Conservation (phyloP, 2,797 vertebrate species). For the Clarias laeviceps region DNA sequence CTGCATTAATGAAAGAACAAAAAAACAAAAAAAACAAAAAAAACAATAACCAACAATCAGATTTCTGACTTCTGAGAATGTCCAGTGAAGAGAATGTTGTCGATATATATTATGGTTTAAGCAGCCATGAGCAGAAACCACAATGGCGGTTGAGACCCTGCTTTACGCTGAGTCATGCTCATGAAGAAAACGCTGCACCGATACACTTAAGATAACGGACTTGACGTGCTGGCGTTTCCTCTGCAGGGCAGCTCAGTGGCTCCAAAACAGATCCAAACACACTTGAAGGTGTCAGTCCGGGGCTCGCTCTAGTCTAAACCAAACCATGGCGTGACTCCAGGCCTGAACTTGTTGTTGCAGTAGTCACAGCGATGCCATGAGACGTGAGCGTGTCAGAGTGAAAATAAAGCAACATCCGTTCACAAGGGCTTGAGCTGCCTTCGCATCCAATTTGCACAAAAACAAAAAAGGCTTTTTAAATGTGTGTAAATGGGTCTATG, state of each 20-base stretch:
- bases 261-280: not conserved
- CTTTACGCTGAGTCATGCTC: too few relatives aligned
- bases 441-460: not conserved
- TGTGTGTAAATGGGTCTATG: not conserved
- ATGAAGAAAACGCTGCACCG: too few relatives aligned
- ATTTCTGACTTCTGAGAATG: not conserved
- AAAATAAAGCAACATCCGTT: conserved; percentile 4
- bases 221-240: not conserved
- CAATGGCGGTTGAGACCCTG: not conserved
- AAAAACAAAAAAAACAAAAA: not conserved
- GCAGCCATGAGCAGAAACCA: too few relatives aligned
- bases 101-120: not conserved
- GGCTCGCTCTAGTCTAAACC: not conserved
- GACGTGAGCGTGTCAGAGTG: not conserved
- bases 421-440: not conserved
- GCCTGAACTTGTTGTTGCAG: not conserved
- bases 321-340: not conserved
- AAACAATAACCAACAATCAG: not conserved
- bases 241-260: not conserved
- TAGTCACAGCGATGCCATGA: not conserved
- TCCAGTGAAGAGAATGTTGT: not conserved
- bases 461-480: not conserved
- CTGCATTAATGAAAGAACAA: not conserved
- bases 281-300: not conserved
- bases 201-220: not conserved